Base-by-base conservation (phyloP, 2,888 invertebrate species). In the Nyleta sp. region DNA sequence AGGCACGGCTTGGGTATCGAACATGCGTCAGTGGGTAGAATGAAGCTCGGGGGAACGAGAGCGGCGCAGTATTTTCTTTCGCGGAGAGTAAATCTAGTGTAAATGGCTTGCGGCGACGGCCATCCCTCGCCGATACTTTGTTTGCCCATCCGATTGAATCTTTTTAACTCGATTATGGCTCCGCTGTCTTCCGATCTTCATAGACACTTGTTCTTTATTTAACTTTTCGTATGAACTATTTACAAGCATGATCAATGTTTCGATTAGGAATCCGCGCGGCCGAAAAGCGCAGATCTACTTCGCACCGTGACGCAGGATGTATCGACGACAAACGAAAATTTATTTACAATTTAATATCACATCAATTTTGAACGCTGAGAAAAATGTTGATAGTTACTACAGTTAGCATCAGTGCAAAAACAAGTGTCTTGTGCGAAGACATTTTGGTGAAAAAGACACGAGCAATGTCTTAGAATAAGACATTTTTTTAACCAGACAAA, bases 61-160 rank as follows among this genome's bases (percentile, higher is more conserved):
- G 17, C 33, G 33, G 10, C 38, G 52, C 44, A 40, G 71, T 80
- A 64, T 85, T 84, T 84, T 82, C 71, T 71, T 81, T 81, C 71
- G 64, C 74, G 48, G 78, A 81, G 84, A 84, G 73, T 73, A 80
- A 82, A 80, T 80, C 83, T 81, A 84, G 84, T 83, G 84, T 81
- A 87, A 87, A 86, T 81, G 82, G 80, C 87, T 83, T 78, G 57
- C 80, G 83, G 80, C 81, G 82, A 81, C 78, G 70, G 78, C 75
- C 50, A 76, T 80, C 83, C 74, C 81, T 72, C 78, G 62, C 62
- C 73, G 83, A 83, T 84, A 84, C 81, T 81, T 80, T 90, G 84
- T 90, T 90, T 89, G 82, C 79, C 83, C 83, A 81, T 83, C 73
- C 83, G 85, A 89, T 89, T 84, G 86, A 88, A 89, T 89, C 84